A percentile compares a stretch with the other conserved stretches of the same genome.
Conservation (phyloP, 2,113 vertebrate species). For the Gobio gobio region DNA sequence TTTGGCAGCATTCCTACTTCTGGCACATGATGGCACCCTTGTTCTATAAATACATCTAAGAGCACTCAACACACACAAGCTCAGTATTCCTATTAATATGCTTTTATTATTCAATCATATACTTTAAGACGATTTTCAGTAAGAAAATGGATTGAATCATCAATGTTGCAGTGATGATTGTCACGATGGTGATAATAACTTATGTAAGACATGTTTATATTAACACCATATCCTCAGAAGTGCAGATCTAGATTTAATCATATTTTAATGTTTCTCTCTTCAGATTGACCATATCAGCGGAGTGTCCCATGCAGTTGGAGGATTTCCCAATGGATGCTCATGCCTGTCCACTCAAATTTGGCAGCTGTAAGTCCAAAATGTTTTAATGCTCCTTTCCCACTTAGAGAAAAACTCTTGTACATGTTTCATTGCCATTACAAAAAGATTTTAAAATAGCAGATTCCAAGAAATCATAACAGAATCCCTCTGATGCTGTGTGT, state of each 20-base stretch:
- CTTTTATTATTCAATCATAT: not conserved
- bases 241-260: not conserved
- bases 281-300: conserved; percentile 95
- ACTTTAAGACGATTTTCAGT: not conserved
- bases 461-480: not conserved
- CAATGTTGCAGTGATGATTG: not conserved
- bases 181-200: not conserved
- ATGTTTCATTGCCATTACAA: not conserved
- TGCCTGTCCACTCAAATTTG: conserved; percentile 96
- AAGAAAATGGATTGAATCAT: not conserved
- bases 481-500: not conserved
- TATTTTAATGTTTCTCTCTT: conserved; percentile 46
- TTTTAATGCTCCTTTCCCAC: not conserved
- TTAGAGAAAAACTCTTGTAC: not conserved
- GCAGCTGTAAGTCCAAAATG: conserved; percentile 89
- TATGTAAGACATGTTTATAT: not conserved
- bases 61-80: not conserved
- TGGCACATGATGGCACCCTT: conserved; percentile 47
- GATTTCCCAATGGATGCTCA: conserved; percentile 98
- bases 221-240: not conserved
- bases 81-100: conserved; percentile 27
- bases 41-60: conserved; percentile 43
- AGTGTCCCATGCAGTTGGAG: conserved; percentile 98
- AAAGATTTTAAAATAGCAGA: conserved; percentile 3
- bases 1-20: conserved; percentile 37